A percentile compares a stretch with the other conserved stretches of the same genome.
Evolutionary conservation across 2,113 vertebrate species (phyloP).

Genomic region (Plecturocebus donacophilus): DNA sequence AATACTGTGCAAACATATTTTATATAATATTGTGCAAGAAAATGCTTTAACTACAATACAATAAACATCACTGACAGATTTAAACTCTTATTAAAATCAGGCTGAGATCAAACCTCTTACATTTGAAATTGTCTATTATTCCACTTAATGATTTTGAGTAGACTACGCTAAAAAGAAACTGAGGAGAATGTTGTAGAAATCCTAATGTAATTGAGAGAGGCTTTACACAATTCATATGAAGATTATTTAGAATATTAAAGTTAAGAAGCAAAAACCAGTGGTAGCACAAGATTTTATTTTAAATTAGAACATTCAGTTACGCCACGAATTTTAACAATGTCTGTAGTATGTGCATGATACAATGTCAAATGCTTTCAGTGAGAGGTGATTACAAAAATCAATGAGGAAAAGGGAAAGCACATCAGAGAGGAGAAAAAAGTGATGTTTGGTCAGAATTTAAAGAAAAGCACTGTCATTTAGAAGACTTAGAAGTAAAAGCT

Average conservation of each 20-base stretch:
- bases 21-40: not conserved
- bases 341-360: not conserved
- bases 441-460: not conserved
- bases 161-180: not conserved
- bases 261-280: not conserved
- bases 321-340: not conserved
- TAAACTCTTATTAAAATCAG: not conserved
- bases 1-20: not conserved
- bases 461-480: fast-evolving
- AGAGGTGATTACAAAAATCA: not conserved
- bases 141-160: not conserved
- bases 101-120: not conserved
- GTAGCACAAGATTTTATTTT: not conserved
- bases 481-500: not conserved
- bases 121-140: not conserved
- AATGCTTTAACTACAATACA: not conserved
- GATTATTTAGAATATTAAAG: not conserved
- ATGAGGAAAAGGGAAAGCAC: not conserved
- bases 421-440: not conserved
- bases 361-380: not conserved
- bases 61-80: not conserved
- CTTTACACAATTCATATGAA: not conserved
- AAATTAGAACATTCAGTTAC: not conserved
- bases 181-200: not conserved
- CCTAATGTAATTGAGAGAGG: not conserved